Base-by-base conservation (phyloP, 2,797 vertebrate genomes). In the Bufotes viridis region DNA sequence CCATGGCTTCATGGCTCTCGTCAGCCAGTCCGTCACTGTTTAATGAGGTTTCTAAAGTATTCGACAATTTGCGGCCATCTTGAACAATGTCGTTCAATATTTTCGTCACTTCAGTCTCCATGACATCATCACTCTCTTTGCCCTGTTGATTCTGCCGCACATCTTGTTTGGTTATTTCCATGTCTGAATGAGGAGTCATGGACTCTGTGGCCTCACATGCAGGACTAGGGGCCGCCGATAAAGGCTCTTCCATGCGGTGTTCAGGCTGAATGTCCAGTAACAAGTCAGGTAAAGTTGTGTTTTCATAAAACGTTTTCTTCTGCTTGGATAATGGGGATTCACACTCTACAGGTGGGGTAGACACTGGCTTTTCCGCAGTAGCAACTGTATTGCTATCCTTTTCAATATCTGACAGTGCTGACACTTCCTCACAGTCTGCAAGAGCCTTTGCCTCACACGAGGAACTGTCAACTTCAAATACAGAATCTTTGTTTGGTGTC, bases 51-150 rank as follows among this genome's bases (percentile, higher is more conserved):
- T 86, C 63, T 22, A 24, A 57, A 70, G 18, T 24, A 26, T 67
- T 53, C n/a, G 84, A 79, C 53, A 58, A 18, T 67, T n/a, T 42
- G 14, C 53, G 17, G 34, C 22, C 60, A 24, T 65, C 34, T 24
- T 42, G 29, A 78, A 55, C 60, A 60, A 5, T 12, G 26, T 4
- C 18, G 2, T 5, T 17, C 13, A 42, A 58, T 87, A 87, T 82
- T 90, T 92, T 90, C 89, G 90, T 90, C 58, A 63, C 79, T 3
- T 75, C 69, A 5, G 1, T 53, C 49, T 61, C 11, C 10, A 51
- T 15, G 15, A 8, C 4, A 0, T 61, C 18, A 18, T 26, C 34
- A 63, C 11, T 20, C 2, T 18, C 22, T 13, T 17, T 65, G 51
- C 8, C 69, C 9, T 58, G 18, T 18, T 69, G 10, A 6, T 34